Evolutionary conservation across 2,888 invertebrate species (phyloP).

Genomic region (Lysandra bellargus): DNA sequence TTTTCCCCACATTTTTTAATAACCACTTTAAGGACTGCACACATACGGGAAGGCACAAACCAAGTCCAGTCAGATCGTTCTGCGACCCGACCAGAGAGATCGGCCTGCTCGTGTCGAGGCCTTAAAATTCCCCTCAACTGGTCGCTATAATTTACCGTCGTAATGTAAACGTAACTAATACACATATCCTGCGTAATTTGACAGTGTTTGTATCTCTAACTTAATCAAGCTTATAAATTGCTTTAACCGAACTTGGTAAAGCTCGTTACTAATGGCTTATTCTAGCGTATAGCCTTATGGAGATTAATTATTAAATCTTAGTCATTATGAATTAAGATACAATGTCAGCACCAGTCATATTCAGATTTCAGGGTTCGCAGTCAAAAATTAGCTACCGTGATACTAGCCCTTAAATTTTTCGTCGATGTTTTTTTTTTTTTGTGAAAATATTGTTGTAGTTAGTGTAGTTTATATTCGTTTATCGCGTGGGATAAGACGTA

Average conservation of each 20-base stretch:
- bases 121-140: background rate
- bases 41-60: too few species aligned
- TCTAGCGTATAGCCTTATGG: background rate
- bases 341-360: background rate
- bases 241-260: background rate
- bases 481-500: too few species aligned
- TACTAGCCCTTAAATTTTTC: too few species aligned
- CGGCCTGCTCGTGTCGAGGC: background rate
- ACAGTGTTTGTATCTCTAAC: background rate
- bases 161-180: background rate
- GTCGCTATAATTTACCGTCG: background rate
- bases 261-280: background rate
- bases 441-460: too few species aligned
- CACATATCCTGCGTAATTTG: background rate
- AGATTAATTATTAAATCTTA: background rate
- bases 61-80: background rate
- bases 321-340: background rate
- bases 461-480: too few species aligned
- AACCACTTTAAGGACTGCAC: too few species aligned
- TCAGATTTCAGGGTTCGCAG: too few species aligned
- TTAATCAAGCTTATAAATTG: slow-evolving; percentile 5
- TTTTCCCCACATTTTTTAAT: too few species aligned
- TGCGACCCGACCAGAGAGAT: background rate
- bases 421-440: too few species aligned
- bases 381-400: too few species aligned